Evolutionary conservation across 2,888 invertebrate genomes (phyloP).

Genomic region (Cephus pygmeus): DNA sequence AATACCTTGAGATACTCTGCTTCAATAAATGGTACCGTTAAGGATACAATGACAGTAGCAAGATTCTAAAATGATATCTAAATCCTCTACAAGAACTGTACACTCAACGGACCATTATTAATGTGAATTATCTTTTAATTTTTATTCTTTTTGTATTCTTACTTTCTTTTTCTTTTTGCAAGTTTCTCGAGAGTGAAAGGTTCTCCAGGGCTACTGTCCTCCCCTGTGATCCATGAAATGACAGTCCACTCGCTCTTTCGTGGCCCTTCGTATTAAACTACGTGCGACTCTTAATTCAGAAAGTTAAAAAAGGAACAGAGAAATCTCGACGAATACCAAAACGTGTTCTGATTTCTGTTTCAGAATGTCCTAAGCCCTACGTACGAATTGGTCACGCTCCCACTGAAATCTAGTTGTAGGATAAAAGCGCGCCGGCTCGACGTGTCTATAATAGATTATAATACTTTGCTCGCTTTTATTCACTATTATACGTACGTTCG

Average conservation of each 20-base stretch:
- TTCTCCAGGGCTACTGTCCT: background rate
- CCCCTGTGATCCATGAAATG: background rate
- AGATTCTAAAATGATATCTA: background rate
- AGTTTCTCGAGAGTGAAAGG: background rate
- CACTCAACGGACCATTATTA: background rate
- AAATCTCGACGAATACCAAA: conserved; percentile 51
- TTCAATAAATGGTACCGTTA: background rate
- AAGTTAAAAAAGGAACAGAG: conserved; percentile 35
- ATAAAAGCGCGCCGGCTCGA: background rate
- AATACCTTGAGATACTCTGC: background rate
- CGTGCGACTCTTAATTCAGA: conserved; percentile 22
- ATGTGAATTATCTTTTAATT: background rate
- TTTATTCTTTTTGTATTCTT: background rate
- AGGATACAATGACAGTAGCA: background rate
- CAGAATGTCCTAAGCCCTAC: conserved; percentile 61
- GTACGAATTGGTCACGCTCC: conserved; percentile 56
- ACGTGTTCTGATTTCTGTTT: conserved; percentile 66
- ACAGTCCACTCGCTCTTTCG: background rate
- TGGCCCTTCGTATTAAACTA: background rate
- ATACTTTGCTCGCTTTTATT: background rate
- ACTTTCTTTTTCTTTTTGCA: background rate
- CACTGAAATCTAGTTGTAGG: background rate
- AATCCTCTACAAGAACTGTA: background rate
- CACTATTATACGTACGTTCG: background rate
- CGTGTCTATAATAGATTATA: background rate